Evolutionary conservation across 2,888 invertebrate species (phyloP), one percentile per base, ranked within the genome.

Genomic region (Brassicogethes aeneus): DNA sequence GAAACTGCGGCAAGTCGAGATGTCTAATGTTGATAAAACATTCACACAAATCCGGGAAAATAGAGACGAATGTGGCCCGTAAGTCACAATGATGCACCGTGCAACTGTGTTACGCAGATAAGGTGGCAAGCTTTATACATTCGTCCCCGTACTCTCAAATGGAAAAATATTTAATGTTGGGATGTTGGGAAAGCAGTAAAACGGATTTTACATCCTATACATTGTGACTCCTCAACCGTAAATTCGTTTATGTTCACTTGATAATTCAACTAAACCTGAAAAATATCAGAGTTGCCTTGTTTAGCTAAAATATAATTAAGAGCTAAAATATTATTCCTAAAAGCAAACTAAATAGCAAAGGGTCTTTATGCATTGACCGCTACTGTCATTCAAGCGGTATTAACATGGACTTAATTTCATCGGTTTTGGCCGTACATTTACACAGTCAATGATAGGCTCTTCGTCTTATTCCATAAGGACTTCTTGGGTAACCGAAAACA

Each of bases 81-180:
- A 51, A 53, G 53, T 48, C 50, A 38, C 45, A 44, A 46, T 46
- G 50, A 47, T 43, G 53, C 55, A 53, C 42, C 38, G 50, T 54
- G 57, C 58, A 54, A 57, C 57, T 56, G 59, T 51, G 57, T 45
- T 51, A 49, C 46, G 49, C 46, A 54, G 59, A 59, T 59, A 59
- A 59, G 56, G 53, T 52, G 48, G 41, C 41, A 50, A 48, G 46
- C 50, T 53, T 56, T 56, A 52, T 54, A 55, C 48, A 52, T 47
- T 45, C 45, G 34, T 13, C 36, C 39, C 42, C 37, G 30, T 38
- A 32, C 3, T 32, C 23, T 23, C 37, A 37, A 42, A 17, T 36
- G 35, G 15, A 44, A 42, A 46, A 46, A 39, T 33, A 39, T 39
- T 39, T 39, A 37, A 37, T 37, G 30, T 14, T n/a, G 15, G 15